Percentiles rank a stretch among this genome's conserved stretches.
Evolutionary conservation across 2,113 vertebrate genomes (phyloP).

Genomic region (Fukomys damarensis): DNA sequence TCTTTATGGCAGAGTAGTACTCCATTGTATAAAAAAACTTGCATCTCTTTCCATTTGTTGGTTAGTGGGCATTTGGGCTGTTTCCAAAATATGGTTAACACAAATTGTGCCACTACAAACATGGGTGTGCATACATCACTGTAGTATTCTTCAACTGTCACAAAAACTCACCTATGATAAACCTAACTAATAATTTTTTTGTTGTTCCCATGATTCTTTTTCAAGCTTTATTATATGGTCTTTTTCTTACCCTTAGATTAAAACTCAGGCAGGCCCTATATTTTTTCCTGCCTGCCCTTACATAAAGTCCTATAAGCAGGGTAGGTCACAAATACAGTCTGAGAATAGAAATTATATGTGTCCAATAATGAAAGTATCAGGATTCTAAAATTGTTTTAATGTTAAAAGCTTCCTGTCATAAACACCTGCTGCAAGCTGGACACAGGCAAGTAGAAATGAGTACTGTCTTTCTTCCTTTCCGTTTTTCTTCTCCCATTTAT

Average conservation of each 20-base stretch:
- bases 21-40: no score
- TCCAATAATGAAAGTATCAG: neutral
- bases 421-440: neutral
- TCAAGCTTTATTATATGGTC: neutral
- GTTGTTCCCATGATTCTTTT: neutral
- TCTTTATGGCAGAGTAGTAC: no score
- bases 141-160: neutral
- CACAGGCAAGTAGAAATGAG: neutral
- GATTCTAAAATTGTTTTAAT: neutral
- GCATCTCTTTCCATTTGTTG: no score
- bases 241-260: neutral
- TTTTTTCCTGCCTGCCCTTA: neutral
- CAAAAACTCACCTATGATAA: neutral
- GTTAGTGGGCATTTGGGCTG: no score
- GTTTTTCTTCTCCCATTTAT: neutral
- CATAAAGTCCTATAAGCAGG: neutral
- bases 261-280: neutral
- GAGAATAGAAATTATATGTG: neutral
- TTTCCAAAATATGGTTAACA: no score
- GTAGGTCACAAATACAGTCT: neutral
- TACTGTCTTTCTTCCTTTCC: neutral
- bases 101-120: no score
- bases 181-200: neutral
- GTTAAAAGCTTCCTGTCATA: neutral
- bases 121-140: no score